phyloP scores from a whole-genome alignment of 2,113 vertebrate species.

The Emydocephalus ijimae region DNA sequence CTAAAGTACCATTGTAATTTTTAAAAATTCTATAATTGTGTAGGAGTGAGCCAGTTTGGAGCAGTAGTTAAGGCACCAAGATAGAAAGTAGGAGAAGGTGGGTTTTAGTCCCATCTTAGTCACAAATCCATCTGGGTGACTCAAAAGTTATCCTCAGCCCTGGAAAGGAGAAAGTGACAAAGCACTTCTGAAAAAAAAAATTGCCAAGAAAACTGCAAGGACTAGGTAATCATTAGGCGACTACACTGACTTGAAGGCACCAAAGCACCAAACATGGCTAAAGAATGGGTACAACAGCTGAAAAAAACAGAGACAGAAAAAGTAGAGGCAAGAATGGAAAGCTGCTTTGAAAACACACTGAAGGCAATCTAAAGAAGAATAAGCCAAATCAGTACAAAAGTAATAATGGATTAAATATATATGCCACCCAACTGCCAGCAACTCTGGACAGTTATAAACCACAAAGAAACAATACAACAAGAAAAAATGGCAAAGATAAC shows the following conservation, averaged over 20 bases:
- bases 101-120: neutral
- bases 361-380: neutral
- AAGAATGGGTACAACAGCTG: neutral
- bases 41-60: neutral
- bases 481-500: neutral
- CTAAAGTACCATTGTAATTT: neutral
- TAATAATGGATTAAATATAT: neutral
- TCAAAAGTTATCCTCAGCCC: neutral
- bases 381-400: too few relatives aligned
- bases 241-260: neutral
- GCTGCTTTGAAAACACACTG: neutral
- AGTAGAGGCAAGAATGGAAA: neutral
- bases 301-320: neutral
- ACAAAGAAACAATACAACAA: neutral
- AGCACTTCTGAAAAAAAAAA: neutral
- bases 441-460: too few relatives aligned
- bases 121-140: neutral
- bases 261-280: neutral
- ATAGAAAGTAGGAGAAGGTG: neutral
- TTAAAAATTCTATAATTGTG: neutral
- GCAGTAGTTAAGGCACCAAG: neutral
- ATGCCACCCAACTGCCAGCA: too few relatives aligned
- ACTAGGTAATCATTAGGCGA: neutral
- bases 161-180: neutral
- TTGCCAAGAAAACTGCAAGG: neutral